phyloP scores from a whole-genome alignment of 2,888 invertebrate genomes.

The Dasysyrphus tricinctus region DNA sequence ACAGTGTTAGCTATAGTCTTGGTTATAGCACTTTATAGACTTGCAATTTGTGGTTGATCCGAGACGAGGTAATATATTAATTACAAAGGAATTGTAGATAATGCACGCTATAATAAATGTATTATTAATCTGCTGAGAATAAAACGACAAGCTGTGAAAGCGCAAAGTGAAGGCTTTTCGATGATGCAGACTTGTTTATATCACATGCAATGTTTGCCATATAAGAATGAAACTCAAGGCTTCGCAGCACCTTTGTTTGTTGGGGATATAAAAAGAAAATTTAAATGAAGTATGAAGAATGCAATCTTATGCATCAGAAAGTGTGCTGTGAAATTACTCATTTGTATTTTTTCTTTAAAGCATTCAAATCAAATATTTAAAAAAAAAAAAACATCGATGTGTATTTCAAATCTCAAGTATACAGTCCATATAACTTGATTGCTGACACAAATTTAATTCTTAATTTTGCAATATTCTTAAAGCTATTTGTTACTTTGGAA shows the following conservation, averaged over 20 bases:
- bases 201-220: neutral
- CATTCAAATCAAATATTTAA: neutral
- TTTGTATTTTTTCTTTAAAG: neutral
- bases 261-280: neutral
- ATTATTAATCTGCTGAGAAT: conserved; percentile 2
- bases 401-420: no score
- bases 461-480: no score
- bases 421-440: no score
- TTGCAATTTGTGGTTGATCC: conserved; percentile 19
- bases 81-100: conserved; percentile 14
- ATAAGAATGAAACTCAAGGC: neutral
- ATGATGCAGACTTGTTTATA: conserved; percentile 4
- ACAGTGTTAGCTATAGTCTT: neutral
- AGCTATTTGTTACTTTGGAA: no score
- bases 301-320: conserved; percentile 10
- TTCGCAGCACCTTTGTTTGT: neutral
- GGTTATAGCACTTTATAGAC: conserved; percentile 1
- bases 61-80: conserved; percentile 15
- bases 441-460: no score
- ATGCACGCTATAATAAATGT: conserved; percentile 19
- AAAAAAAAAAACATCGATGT: no score
- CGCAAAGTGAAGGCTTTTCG: conserved; percentile 18
- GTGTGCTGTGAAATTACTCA: conserved; percentile 2
- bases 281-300: conserved; percentile 6
- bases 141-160: conserved; percentile 23